Base-by-base conservation (phyloP, 2,113 vertebrate species). In the Argyrosomus japonicus region DNA sequence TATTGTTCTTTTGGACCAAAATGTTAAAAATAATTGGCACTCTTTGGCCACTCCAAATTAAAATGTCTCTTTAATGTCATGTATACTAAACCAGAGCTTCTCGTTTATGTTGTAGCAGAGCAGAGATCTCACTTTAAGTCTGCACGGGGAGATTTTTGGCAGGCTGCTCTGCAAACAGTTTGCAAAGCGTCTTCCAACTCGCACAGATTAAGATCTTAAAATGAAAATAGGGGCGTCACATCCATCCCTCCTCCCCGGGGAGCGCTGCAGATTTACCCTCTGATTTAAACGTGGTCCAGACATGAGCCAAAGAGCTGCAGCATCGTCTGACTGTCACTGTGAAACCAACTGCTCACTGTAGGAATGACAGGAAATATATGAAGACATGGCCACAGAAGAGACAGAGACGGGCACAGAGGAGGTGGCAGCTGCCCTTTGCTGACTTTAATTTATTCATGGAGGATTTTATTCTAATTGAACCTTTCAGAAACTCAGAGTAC, bases 201-300 rank as follows among this genome's bases (percentile, higher is more conserved):
- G 3, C 60, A 32, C 83, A 85, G 88, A 90, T 90, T 86, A 86
- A 91, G 48, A 84, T 87, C 79, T 87, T 61, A 82, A 68, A 79
- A 78, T 87, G 21, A 51, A 54, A 8, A 27, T 11, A 12, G 36
- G 51, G 21, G 32, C 14, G 1, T 54, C n/a, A 61, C n/a, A 6
- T 74, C 72, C 77, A 36, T 71, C 74, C 25, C 23, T 62, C 48
- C 50, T 56, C 56, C 5, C 50, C 5, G 3, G 6, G 21, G 43
- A 60, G 4, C 0, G 6, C 56, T 25, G 63, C 36, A 87, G 82
- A 79, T 79, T 82, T 65, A 69, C 60, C 32, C 67, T 68, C 43
- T 77, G n/a, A 75, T 63, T 75, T 21, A 70, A 83, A 80, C 19
- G 21, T 45, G 25, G 67, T 62, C 27, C 25, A 29, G 54, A 61